Conservation (phyloP, 2,113 vertebrate genomes). For the Osmerus eperlanus region DNA sequence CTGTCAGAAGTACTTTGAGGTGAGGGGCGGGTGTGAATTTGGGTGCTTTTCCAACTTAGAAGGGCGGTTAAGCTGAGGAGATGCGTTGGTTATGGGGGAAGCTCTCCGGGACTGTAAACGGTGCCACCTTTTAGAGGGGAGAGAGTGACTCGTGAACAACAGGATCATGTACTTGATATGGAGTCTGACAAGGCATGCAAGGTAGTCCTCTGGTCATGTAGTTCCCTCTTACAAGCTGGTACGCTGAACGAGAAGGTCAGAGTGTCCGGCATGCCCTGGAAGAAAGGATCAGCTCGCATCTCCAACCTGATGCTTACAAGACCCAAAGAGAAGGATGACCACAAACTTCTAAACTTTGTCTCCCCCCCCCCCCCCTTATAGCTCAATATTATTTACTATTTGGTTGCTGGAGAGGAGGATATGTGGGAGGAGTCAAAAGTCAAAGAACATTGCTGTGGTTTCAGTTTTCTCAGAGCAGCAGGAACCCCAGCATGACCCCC, state of each 20-base stretch:
- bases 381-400: too few relatives aligned
- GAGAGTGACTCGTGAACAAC: too few relatives aligned
- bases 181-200: constrained; percentile 1
- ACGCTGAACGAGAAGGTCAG: constrained; percentile 44
- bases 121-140: too few relatives aligned
- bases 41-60: constrained; percentile 9
- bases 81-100: background rate
- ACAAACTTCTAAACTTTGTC: background rate
- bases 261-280: constrained; percentile 22
- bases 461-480: background rate
- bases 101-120: background rate
- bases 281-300: constrained; percentile 23
- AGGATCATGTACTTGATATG: too few relatives aligned
- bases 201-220: constrained; percentile 4
- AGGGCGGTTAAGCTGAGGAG: constrained; percentile 3
- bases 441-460: constrained; percentile 23
- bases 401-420: constrained; percentile 30
- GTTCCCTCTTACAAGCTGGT: constrained; percentile 17
- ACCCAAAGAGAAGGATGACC: too few relatives aligned
- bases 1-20: constrained; percentile 54
- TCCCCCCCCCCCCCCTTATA: background rate
- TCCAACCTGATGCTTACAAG: constrained; percentile 4
- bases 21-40: constrained; percentile 23
- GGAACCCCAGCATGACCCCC: background rate
- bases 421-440: constrained; percentile 22